Base-by-base conservation (phyloP, 2,113 vertebrate genomes). In the Phaethornis superciliosus region DNA sequence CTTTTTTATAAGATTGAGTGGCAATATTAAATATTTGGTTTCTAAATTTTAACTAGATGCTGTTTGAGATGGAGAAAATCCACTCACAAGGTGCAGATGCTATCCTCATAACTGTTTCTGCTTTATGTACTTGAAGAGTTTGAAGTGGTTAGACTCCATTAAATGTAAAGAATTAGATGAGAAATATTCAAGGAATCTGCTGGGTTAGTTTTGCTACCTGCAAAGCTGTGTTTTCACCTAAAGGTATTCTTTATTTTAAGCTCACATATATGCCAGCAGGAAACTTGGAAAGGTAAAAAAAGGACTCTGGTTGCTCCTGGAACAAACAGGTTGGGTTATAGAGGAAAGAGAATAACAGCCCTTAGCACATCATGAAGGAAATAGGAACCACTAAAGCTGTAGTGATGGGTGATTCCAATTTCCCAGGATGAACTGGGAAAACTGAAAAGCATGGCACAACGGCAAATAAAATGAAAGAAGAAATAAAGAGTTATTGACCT, bases 401-500 rank as follows among this genome's bases (percentile, higher is more conserved):
- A 77, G 75, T 87, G 85, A 94, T 67, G 69, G 71, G 81, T 75
- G 88, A 95, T 97, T 97, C 97, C 95, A 97, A 91, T 97, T 97
- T 97, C 72, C 89, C 72, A 92, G 79, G 85, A 96, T 85, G 89
- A 95, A 88, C 88, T 96, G 82, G 96, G 92, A 88, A 97, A 98
- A 93, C 85, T 94, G 90, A 98, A 90, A 97, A 81, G 47, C 93
- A 72, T 89, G 91, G 93, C 71, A 95, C 76, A 96, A 94, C 95
- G 96, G 93, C 96, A 96, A 97, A 97, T 86, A 97, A 97, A 97
- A 97, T 97, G 97, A 96, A 96, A 91, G 95, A 93, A 97, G 93
- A 97, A 98, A 96, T 96, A 96, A 94, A 96, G 94, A 97, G 94
- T 96, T 98, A 97, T 97, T 98, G 97, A 98, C 96, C 96, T 97